Base-by-base conservation (phyloP, 2,113 vertebrate genomes). In the Trachemys scripta region DNA sequence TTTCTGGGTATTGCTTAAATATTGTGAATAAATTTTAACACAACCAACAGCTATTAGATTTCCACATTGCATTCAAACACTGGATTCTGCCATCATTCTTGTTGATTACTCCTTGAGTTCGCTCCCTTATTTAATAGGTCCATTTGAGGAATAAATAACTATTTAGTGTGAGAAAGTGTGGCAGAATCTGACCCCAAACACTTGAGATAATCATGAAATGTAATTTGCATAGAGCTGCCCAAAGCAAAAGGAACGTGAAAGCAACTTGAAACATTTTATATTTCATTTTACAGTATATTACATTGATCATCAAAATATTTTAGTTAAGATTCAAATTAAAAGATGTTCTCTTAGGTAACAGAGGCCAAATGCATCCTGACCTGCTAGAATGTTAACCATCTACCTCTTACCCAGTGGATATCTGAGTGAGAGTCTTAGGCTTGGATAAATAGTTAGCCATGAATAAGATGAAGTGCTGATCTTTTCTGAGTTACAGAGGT, bases 351-450 rank as follows among this genome's bases (percentile, higher is more conserved):
- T 51, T 62, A 50, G 72, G 29, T 62, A 69, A 83, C 7, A 65
- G 45, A 80, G 90, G 83, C 81, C 3, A 11, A 87, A 89, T 38
- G 42, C 25, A 31, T 50, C 29, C 82, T 12, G 24, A 35, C 59
- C 54, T 42, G 4, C 0, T 16, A 31, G 11, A 38, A 80, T 89
- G 3, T 89, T 80, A 6, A 3, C 62, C n/a, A 83, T 29, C 69
- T 91, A 56, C 45, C 57, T 8, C 69, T 87, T 75, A 20, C 22
- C 89, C 10, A 14, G 35, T 87, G 53, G 14, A 83, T 93, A 1
- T 56, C 0, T 29, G 27, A 62, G 10, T 57, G 0, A 27, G 47
- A 53, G 22, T 0, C 2, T 0, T 10, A 79, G 22, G 13, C 78
- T 92, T 45, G 65, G 80, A 42, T 10, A 27, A 88, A 81, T 56